Evolutionary conservation across 2,888 invertebrate species (phyloP), one percentile per base, ranked within the genome.

Genomic region (Eurytoma adleriae): DNA sequence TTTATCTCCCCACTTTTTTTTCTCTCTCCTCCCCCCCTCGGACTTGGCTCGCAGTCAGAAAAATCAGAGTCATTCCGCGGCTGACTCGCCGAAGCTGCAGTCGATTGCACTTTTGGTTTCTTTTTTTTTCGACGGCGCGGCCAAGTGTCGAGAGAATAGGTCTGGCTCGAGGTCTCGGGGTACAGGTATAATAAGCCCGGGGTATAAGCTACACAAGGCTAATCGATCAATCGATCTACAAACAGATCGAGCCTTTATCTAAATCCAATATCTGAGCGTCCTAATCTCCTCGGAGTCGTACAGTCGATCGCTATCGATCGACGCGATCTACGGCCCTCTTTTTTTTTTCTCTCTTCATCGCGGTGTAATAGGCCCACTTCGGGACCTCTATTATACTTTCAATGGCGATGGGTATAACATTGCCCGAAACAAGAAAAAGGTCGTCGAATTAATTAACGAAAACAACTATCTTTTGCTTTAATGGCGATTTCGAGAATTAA

Each of bases 221-320:
- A 83, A 83, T 83, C 82, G 78, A 83, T 83, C 81, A 81, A 84
- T 84, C 85, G 84, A 85, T 85, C 84, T 84, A 84, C 84, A 84
- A 85, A 84, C 80, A 83, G 83, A 84, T 83, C 83, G 82, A 61
- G 82, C 18, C 72, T 76, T 83, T 87, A 89, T 89, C 89, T 89
- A 87, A 86, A 90, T 90, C 89, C 88, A 86, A 89, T 89, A 90
- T 90, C 90, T 88, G 82, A 78, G 73, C 79, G 81, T 83, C 84
- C 85, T 87, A 87, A 89, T 87, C 87, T 79, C 78, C 62, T 72
- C 80, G 71, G 66, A 79, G 84, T 83, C 79, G 62, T 69, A 75
- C 83, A 85, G 84, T 84, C 85, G 84, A 86, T 85, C 83, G 78
- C 80, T 84, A 84, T 85, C 85, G 77, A 82, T 81, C 82, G 83